phyloP scores from a whole-genome alignment of 1,140 invertebrate species.

The Apis mellifera region DNA sequence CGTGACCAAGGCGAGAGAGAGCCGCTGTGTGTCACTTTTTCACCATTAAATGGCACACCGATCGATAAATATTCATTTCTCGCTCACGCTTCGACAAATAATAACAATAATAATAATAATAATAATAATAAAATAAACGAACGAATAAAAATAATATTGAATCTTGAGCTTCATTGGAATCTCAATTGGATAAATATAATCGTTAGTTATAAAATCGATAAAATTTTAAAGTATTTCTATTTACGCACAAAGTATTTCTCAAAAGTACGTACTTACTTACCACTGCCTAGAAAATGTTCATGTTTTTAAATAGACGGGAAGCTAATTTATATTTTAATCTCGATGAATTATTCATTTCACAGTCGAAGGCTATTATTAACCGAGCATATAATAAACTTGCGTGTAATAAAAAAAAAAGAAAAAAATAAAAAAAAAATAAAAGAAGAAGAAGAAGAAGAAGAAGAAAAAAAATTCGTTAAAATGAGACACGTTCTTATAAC shows the following conservation, averaged over 20 bases:
- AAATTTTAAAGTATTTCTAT: background rate
- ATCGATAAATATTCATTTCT: constrained; percentile 62
- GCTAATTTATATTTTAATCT: background rate
- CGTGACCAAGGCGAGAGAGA: constrained; percentile 39
- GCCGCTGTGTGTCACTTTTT: constrained; percentile 20
- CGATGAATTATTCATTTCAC: background rate
- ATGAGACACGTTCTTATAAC: background rate
- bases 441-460: too few species aligned
- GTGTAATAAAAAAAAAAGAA: background rate
- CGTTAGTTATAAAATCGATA: too few species aligned
- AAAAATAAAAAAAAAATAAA: too few species aligned
- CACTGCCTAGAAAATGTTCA: too few species aligned
- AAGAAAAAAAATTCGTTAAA: background rate
- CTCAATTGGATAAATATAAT: background rate
- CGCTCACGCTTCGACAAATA: background rate
- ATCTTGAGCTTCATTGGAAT: too few species aligned
- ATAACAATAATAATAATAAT: too few species aligned
- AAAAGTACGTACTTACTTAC: background rate
- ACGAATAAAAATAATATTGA: too few species aligned
- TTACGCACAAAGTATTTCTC: background rate
- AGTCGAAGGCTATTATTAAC: background rate
- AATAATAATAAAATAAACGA: too few species aligned
- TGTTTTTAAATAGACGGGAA: background rate
- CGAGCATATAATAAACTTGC: background rate
- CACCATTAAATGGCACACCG: constrained; percentile 52